Conservation (phyloP, 2,113 vertebrate genomes). For the Marcusenius ussheri region DNA sequence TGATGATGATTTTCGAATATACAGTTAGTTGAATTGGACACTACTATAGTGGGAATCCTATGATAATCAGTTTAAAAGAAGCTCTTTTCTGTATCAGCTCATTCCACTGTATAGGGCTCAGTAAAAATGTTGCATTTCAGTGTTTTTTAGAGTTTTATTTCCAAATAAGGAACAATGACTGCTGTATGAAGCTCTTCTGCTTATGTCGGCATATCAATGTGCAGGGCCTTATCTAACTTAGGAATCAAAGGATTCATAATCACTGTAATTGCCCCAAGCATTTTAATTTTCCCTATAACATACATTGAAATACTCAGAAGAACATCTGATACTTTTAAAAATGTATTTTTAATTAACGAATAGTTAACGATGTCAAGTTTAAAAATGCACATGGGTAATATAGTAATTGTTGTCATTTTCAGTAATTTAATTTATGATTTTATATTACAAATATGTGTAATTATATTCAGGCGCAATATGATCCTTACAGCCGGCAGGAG, state of each 20-base stretch:
- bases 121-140: neutral
- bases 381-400: neutral
- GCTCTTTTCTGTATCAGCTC: neutral
- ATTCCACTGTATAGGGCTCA: neutral
- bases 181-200: neutral
- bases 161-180: neutral
- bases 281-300: neutral
- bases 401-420: neutral
- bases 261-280: neutral
- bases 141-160: neutral
- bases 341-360: neutral
- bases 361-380: neutral
- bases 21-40: neutral
- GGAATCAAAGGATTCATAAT: neutral
- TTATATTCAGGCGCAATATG: neutral
- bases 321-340: neutral
- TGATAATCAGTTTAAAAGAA: neutral
- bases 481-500: neutral
- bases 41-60: neutral
- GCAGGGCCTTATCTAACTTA: neutral
- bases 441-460: neutral
- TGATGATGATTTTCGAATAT: neutral
- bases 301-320: neutral
- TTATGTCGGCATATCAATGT: neutral
- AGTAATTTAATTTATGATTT: neutral